phyloP scores from a whole-genome alignment of 2,113 vertebrate species.

The Syngnathus floridae region DNA sequence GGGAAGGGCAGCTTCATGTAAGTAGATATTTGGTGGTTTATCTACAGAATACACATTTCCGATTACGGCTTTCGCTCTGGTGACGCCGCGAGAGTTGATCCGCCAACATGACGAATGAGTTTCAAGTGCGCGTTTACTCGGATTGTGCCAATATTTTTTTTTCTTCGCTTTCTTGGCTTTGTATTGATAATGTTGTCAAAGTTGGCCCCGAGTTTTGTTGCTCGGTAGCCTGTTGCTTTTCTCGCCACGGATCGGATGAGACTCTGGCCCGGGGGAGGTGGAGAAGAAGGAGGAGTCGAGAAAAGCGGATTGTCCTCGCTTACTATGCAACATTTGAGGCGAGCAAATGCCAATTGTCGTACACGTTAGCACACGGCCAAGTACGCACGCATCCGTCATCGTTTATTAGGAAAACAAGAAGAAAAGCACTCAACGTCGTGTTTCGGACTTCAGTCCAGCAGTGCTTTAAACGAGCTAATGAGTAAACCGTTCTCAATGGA shows the following conservation, averaged over 20 bases:
- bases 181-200: neutral
- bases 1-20: conserved; percentile 40
- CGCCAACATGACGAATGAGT: neutral
- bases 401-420: neutral
- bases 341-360: neutral
- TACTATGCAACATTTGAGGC: conserved; percentile 34
- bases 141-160: too few relatives aligned
- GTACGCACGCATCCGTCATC: neutral
- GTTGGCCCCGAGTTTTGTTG: conserved; percentile 26
- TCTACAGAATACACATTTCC: neutral
- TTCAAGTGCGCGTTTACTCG: neutral
- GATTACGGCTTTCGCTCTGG: neutral
- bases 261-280: conserved; percentile 18
- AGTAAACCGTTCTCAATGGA: neutral
- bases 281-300: conserved; percentile 57
- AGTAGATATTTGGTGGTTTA: conserved; percentile 28
- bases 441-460: conserved; percentile 5
- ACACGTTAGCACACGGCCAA: neutral
- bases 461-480: neutral
- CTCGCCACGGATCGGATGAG: conserved; percentile 1
- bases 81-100: neutral
- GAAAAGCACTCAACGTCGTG: neutral
- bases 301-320: conserved; percentile 69
- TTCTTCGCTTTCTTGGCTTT: neutral
- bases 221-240: conserved; percentile 68